Conservation (phyloP, 2,888 invertebrate species). For the Exephanes ischioxanthus region DNA sequence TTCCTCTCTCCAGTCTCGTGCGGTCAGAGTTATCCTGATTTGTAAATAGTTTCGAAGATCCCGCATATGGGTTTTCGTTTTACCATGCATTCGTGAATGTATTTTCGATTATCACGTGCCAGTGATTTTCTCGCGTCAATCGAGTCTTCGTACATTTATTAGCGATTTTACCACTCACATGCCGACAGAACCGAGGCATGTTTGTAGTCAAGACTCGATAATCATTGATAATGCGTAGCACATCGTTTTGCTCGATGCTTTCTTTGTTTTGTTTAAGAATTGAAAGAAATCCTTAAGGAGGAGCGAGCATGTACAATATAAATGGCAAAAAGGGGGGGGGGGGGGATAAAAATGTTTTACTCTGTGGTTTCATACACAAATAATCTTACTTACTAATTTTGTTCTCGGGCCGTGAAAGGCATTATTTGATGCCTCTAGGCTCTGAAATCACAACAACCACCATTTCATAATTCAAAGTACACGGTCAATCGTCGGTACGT, state of each 20-base stretch:
- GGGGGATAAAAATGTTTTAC: slow-evolving; percentile 72
- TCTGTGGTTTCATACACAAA: slow-evolving; percentile 81
- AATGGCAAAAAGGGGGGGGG: slow-evolving; percentile 56
- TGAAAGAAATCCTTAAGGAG: slow-evolving; percentile 66
- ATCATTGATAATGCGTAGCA: slow-evolving; percentile 36
- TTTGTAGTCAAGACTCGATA: slow-evolving; percentile 28
- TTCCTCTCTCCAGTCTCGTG: slow-evolving; percentile 15
- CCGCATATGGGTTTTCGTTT: background rate
- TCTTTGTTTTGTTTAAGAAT: slow-evolving; percentile 52
- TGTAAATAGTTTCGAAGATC: background rate
- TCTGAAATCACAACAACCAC: slow-evolving; percentile 85
- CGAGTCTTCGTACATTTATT: background rate
- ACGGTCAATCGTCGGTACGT: slow-evolving; percentile 53
- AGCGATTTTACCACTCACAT: slow-evolving; percentile 48
- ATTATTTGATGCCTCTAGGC: slow-evolving; percentile 85
- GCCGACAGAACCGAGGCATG: slow-evolving; percentile 51
- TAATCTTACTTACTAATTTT: slow-evolving; percentile 85
- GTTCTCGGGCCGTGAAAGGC: slow-evolving; percentile 85
- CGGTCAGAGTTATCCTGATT: slow-evolving; percentile 9
- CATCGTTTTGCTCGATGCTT: slow-evolving; percentile 14
- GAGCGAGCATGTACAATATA: slow-evolving; percentile 67
- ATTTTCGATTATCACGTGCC: background rate
- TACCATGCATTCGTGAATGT: slow-evolving; percentile 22
- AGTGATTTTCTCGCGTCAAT: background rate
- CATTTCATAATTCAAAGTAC: slow-evolving; percentile 81